A percentile compares a stretch with the other conserved stretches of the same genome.
Conservation (phyloP, 1,140 invertebrate genomes). For the Apis laboriosa region DNA sequence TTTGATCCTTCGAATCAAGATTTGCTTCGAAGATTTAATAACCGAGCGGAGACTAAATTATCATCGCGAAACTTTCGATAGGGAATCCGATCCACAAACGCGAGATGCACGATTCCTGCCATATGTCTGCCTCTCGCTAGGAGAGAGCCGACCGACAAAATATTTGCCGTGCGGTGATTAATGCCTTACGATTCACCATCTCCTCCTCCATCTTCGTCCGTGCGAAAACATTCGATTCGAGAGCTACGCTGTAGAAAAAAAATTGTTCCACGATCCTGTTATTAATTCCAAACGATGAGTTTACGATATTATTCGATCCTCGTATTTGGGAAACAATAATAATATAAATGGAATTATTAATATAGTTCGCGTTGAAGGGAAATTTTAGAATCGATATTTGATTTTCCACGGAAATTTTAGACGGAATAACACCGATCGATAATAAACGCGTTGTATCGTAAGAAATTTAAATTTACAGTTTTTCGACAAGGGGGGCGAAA, state of each 20-base stretch:
- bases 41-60: neutral
- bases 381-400: neutral
- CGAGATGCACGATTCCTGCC: too few species aligned
- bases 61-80: conserved; percentile 7
- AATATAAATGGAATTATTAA: neutral
- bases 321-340: neutral
- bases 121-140: too few species aligned
- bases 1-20: too few species aligned
- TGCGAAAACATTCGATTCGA: too few species aligned
- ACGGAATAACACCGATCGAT: too few species aligned
- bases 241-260: too few species aligned
- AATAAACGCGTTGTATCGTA: too few species aligned
- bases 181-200: neutral
- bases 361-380: neutral
- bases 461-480: too few species aligned
- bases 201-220: too few species aligned
- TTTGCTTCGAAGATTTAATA: conserved; percentile 9
- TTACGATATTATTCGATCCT: neutral
- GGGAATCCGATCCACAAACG: neutral
- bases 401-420: neutral
- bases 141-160: neutral
- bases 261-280: too few species aligned
- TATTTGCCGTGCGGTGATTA: neutral
- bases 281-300: neutral
- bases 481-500: too few species aligned